Percentiles rank a stretch among this genome's conserved stretches.
Evolutionary conservation across 2,113 vertebrate species (phyloP).

Genomic region (Rhodinocichla rosea): DNA sequence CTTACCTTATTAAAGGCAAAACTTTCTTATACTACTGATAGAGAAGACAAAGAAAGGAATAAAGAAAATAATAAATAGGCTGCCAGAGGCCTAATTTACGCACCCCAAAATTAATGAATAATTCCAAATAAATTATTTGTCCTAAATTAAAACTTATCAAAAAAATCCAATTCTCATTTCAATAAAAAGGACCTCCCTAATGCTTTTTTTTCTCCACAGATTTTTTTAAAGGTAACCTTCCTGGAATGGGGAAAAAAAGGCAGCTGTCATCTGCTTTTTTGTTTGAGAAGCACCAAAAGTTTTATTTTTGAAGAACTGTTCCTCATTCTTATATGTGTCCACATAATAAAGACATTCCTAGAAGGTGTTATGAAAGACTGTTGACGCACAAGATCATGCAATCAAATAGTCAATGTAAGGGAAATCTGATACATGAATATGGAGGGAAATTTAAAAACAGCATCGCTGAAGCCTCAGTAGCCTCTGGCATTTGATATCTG

Average conservation of each 20-base stretch:
- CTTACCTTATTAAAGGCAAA: background rate
- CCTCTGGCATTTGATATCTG: background rate
- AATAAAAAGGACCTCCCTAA: constrained; percentile 36
- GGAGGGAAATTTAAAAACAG: background rate
- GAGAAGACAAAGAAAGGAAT: background rate
- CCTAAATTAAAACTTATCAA: constrained; percentile 55
- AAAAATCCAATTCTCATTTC: constrained; percentile 36
- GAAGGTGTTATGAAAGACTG: background rate
- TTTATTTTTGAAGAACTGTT: background rate
- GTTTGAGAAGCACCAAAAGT: background rate
- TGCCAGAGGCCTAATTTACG: constrained; percentile 28
- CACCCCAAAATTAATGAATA: constrained; percentile 48
- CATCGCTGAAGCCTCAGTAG: background rate
- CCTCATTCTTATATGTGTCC: background rate
- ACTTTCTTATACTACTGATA: background rate
- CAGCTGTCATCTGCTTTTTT: background rate
- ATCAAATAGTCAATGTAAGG: background rate
- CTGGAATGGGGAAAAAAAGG: background rate
- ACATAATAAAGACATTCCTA: background rate
- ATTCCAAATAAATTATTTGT: constrained; percentile 61
- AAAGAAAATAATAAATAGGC: constrained; percentile 32
- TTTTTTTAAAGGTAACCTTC: constrained; percentile 17
- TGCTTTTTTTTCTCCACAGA: background rate
- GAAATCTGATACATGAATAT: background rate
- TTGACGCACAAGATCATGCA: background rate